A percentile compares a stretch with the other conserved stretches of the same genome.
These are phyloP conservation scores for Latrodectus hesperus DNA, from an alignment of 2,888 invertebrate species.

Conservation along the genomic window DNA sequence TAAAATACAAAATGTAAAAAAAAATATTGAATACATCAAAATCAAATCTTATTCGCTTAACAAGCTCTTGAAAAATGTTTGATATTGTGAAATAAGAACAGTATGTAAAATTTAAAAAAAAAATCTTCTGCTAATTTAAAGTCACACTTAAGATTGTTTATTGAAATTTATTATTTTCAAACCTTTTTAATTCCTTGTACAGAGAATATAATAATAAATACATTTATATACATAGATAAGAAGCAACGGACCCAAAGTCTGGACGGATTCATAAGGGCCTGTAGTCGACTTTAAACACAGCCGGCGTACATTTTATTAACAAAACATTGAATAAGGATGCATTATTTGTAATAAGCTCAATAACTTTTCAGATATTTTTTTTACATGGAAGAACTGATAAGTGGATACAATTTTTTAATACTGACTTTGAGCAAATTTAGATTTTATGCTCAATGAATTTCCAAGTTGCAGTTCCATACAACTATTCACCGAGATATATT, in stretches of 20 bases:
- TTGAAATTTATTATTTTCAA: neutral
- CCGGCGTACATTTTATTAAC: neutral
- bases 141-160: no score
- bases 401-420: neutral
- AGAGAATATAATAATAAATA: neutral
- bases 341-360: neutral
- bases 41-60: no score
- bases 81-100: no score
- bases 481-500: constrained; percentile 68
- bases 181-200: neutral
- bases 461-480: neutral
- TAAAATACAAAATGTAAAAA: no score
- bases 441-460: neutral
- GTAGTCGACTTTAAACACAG: neutral
- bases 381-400: neutral
- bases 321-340: neutral
- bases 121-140: no score
- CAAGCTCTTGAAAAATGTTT: no score
- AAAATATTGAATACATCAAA: no score
- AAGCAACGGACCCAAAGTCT: neutral
- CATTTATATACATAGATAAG: no score
- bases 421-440: neutral
- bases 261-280: constrained; percentile 40
- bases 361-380: neutral
- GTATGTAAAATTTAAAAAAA: no score